phyloP scores from a whole-genome alignment of 2,888 invertebrate genomes.

The Agrochola circellaris region DNA sequence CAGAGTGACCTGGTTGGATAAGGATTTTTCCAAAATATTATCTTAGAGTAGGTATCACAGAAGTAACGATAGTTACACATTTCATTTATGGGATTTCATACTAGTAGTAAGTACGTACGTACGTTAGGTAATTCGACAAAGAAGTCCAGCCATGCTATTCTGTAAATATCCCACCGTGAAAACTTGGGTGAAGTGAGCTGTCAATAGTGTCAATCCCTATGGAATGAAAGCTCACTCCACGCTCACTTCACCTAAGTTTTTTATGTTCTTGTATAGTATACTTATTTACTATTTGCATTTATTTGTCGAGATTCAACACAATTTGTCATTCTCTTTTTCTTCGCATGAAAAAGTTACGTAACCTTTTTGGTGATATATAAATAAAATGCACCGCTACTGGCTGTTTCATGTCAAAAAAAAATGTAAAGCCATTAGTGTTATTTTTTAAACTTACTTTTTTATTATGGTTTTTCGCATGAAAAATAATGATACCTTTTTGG shows the following conservation, averaged over 20 bases:
- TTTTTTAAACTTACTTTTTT: not conserved
- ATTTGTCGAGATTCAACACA: not conserved
- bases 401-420: not conserved
- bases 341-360: not conserved
- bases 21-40: constrained; percentile 3
- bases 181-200: too few species aligned
- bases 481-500: not conserved
- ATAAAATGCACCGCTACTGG: not conserved
- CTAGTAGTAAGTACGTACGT: too few species aligned
- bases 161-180: too few species aligned
- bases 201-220: too few species aligned
- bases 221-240: too few species aligned
- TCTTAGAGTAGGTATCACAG: too few species aligned
- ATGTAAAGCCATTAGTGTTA: not conserved
- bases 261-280: not conserved
- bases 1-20: not conserved
- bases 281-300: not conserved
- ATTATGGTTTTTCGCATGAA: not conserved
- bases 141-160: too few species aligned
- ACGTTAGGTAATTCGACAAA: too few species aligned
- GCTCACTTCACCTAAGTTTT: too few species aligned
- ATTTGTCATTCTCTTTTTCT: not conserved
- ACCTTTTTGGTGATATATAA: not conserved
- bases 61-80: not conserved
- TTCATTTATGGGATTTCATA: too few species aligned